Evolutionary conservation across 2,113 vertebrate genomes (phyloP).

Genomic region (Accipiter cooperii): DNA sequence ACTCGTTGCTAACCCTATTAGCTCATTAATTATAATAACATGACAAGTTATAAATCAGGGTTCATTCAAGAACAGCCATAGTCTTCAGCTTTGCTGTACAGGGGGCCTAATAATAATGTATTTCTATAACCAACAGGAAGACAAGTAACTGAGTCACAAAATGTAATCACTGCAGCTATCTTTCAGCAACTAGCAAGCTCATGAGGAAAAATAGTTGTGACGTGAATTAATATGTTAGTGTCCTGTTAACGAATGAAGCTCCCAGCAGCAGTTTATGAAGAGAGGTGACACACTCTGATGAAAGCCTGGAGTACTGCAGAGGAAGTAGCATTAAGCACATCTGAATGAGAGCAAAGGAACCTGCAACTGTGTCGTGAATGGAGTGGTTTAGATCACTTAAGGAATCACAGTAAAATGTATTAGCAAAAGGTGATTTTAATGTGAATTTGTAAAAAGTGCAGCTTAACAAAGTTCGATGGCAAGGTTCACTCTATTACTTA

Average conservation of each 20-base stretch:
- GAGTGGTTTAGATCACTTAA: too few relatives aligned
- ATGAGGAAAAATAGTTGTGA: not conserved
- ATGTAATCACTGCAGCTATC: not conserved
- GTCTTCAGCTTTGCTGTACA: not conserved
- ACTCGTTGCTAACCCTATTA: not conserved
- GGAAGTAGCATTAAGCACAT: not conserved
- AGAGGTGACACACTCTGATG: not conserved
- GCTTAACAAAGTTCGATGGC: too few relatives aligned
- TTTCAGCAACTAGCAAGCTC: not conserved
- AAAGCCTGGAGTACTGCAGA: not conserved
- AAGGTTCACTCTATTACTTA: too few relatives aligned
- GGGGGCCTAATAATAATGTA: not conserved
- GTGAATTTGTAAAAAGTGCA: too few relatives aligned
- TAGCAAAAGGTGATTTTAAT: too few relatives aligned
- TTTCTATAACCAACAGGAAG: not conserved
- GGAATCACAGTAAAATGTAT: too few relatives aligned
- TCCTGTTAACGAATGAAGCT: not conserved
- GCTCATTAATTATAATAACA: not conserved
- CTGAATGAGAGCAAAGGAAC: slow-evolving; percentile 8
- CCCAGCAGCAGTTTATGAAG: not conserved
- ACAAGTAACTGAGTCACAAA: not conserved
- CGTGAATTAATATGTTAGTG: not conserved
- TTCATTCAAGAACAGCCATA: not conserved
- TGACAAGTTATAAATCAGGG: not conserved
- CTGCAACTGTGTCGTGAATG: not conserved